Evolutionary conservation across 1,140 invertebrate genomes (phyloP), one percentile per base, ranked within the genome.

Genomic region (Euborellia annulipes): DNA sequence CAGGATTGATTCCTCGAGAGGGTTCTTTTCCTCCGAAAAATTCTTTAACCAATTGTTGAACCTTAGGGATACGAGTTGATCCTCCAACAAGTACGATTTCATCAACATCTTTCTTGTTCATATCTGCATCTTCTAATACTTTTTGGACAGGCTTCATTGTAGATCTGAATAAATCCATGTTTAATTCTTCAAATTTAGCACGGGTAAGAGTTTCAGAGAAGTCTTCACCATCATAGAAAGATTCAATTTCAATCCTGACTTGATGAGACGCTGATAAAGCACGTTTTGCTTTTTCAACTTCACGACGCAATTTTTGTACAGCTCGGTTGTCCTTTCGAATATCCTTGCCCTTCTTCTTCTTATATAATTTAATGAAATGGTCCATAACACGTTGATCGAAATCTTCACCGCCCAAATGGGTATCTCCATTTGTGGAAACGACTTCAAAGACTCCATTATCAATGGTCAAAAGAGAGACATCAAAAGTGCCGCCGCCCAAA

Each of bases 51-150:
- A 99, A 67, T 62, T 97, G 90, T 64, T 99, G 96, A 32, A 99
- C 82, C 66, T 98, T 99, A 21, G 96, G 96, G 57, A 98, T 99
- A 73, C 95, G 82, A 34, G 96, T 98, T 3, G 92, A 97, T 53
- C 96, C 96, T 61, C 96, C 96, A 22, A 99, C 96, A 21, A 99
- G 69, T 7, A 99, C 94, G 59, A 99, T 98, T 67, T 99, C 96
- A 67, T 98, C 84, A 46, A 99, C 87, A 56, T 98, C 92, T 57
- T 91, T 92, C 61, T 97, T 98, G 69, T 94, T 94, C 78, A 99
- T 85, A 60, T 98, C 93, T 44, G 93, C 89, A 68, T 99, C 96
- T 66, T 98, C 93, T 50, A 99, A 68, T 30, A 93, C 86, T 62
- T 95, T 94, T 58, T 93, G 87, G n/a, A 99, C 94, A 8, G 95